phyloP scores from a whole-genome alignment of 1,140 invertebrate genomes.

The Lycorma delicatula region DNA sequence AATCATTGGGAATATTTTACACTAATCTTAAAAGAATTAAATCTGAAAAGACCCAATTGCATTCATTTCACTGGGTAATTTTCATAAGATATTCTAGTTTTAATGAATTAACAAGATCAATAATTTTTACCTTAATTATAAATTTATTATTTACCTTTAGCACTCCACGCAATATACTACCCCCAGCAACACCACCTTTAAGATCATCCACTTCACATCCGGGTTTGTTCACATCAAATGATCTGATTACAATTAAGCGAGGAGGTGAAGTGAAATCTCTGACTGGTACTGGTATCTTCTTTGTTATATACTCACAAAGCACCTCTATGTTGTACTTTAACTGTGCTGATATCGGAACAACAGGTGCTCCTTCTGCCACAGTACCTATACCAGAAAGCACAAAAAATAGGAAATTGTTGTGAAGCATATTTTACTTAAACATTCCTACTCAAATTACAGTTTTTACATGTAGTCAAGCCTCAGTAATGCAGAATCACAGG shows the following conservation, averaged over 20 bases:
- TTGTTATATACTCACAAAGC: conserved; percentile 94
- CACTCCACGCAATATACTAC: conserved; percentile 92
- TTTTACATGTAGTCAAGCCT: too few relatives aligned
- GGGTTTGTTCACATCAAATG: conserved; percentile 99
- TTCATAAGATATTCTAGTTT: too few relatives aligned
- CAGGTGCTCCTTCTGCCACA: conserved; percentile 96
- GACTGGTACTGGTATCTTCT: conserved; percentile 94
- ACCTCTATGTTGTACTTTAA: conserved; percentile 99
- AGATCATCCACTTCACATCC: conserved; percentile 98
- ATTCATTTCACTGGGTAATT: too few relatives aligned
- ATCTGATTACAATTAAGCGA: conserved; percentile 96
- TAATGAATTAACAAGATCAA: too few relatives aligned
- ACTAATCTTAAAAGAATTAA: too few relatives aligned
- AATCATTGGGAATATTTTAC: too few relatives aligned
- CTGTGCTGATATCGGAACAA: conserved; percentile 98
- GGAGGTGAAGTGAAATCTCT: conserved; percentile 93
- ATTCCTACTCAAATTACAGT: too few relatives aligned
- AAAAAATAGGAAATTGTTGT: conserved; percentile 10
- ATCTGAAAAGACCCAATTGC: too few relatives aligned
- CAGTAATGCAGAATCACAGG: too few relatives aligned
- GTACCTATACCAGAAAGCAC: conserved; percentile 52
- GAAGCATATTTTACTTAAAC: too few relatives aligned
- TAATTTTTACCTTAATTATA: not conserved
- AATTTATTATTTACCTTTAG: conserved; percentile 58
- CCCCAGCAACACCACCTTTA: conserved; percentile 97